Conservation (phyloP, 2,888 invertebrate genomes). For the Diaphora mendica region DNA sequence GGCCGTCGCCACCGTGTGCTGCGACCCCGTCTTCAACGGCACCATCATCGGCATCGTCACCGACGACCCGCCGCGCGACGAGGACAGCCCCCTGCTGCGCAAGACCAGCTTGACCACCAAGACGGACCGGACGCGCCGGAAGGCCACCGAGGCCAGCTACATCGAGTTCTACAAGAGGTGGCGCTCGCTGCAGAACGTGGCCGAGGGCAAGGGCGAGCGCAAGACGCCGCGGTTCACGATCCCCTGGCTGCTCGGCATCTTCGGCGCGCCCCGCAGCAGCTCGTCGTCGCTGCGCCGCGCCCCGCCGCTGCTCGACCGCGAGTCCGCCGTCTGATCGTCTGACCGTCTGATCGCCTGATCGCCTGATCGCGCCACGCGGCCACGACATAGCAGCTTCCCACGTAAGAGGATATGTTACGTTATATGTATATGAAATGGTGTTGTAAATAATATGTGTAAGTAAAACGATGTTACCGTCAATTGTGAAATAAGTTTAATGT, state of each 20-base stretch:
- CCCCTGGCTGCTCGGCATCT: conserved; percentile 91
- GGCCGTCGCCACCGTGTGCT: conserved; percentile 73
- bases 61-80: conserved; percentile 70
- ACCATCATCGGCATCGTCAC: conserved; percentile 73
- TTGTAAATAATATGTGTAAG: conserved; percentile 86
- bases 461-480: conserved; percentile 87
- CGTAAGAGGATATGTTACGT: conserved; percentile 40
- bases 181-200: conserved; percentile 92
- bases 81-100: conserved; percentile 82
- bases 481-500: conserved; percentile 87
- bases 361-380: no score
- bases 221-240: conserved; percentile 90
- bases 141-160: conserved; percentile 77
- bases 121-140: conserved; percentile 72
- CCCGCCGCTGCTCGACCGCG: conserved; percentile 80
- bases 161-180: conserved; percentile 89
- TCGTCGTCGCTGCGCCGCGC: conserved; percentile 79
- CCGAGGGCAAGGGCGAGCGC: conserved; percentile 72
- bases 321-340: conserved; percentile 77
- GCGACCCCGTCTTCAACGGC: conserved; percentile 78
- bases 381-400: conserved; percentile 27
- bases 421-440: conserved; percentile 69
- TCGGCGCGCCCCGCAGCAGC: conserved; percentile 90
- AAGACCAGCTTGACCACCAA: conserved; percentile 76
- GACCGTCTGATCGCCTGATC: no score